Base-by-base conservation (phyloP, 1,140 invertebrate species). In the Brachionus sp. region DNA sequence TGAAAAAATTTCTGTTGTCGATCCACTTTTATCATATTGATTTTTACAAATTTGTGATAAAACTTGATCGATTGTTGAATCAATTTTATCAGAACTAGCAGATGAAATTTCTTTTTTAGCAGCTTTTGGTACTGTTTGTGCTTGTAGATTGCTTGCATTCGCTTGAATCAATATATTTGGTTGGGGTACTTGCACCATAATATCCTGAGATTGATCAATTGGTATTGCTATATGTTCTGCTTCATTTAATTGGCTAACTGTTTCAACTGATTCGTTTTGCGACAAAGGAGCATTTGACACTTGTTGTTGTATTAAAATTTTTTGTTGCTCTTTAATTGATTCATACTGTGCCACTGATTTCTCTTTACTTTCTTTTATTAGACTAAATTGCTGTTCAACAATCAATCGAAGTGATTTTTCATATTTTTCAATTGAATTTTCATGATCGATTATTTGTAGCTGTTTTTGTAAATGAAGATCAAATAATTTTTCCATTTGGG, bases 401-500 rank as follows among this genome's bases (percentile, higher is more conserved):
- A 80, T 57, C 12, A 57, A 23, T 1, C 75, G n/a, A 12, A 57
- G 33, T 9, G 44, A 33, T 29, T 78, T 78, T 3, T 78, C 75
- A 29, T 50, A 78, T 78, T 78, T 78, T 29, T 78, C 75, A 10
- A 78, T 62, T 16, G 50, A 37, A 62, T 78, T 53, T 35, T 78
- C 25, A 7, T 39, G 9, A 25, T 78, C 75, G 2, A 78, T 80
- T 37, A 80, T 25, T 39, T 80, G 46, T 13, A 80, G 42, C 19
- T 80, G 77, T 29, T 80, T 80, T 80, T 80, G 77, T 9, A 80
- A n/a, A 44, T 80, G 77, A 10, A 66, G 19, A 62, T 80, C 77
- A 25, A 42, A 80, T 13, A 80, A 19, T n/a, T 66, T 57, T 25
- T 80, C 50, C 50, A 80, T 39, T 42, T 80, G 35, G 3, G 35